These are phyloP conservation scores for Melanotaenia nigrans DNA, from an alignment of 2,797 vertebrate genomes.

Conservation along the genomic window DNA sequence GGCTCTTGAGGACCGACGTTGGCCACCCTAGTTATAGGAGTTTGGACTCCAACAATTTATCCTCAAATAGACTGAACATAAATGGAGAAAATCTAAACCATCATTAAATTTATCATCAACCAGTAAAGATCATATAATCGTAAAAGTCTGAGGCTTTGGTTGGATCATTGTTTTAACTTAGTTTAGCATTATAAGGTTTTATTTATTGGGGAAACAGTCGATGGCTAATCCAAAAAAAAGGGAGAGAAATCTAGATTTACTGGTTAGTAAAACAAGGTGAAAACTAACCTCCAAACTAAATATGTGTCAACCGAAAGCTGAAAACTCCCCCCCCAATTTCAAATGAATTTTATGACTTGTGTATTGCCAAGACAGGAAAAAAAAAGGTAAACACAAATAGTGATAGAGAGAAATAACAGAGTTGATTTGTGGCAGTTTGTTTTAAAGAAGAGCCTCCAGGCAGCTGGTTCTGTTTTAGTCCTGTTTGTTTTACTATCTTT, in stretches of 20 bases:
- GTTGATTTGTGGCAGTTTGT: background rate
- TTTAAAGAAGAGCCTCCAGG: background rate
- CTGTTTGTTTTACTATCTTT: conserved; percentile 1
- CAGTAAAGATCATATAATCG: no score
- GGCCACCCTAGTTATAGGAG: background rate
- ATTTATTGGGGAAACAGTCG: background rate
- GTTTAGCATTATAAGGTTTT: background rate
- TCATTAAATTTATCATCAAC: no score
- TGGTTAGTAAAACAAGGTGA: background rate
- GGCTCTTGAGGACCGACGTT: no score
- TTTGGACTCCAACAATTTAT: background rate
- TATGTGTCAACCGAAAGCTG: background rate
- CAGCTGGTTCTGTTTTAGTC: conserved; percentile 11
- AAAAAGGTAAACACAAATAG: background rate
- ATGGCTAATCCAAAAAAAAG: background rate
- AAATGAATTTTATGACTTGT: background rate
- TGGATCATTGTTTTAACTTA: background rate
- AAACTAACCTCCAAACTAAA: background rate
- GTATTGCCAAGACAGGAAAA: background rate
- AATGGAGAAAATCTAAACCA: no score
- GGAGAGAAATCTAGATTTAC: background rate
- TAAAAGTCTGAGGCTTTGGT: no score
- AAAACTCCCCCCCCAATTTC: background rate
- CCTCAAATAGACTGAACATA: no score
- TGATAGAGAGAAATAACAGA: background rate